A percentile compares a stretch with the other conserved stretches of the same genome.
Evolutionary conservation across 2,113 vertebrate species (phyloP).

Genomic region (Uropsilus gracilis): DNA sequence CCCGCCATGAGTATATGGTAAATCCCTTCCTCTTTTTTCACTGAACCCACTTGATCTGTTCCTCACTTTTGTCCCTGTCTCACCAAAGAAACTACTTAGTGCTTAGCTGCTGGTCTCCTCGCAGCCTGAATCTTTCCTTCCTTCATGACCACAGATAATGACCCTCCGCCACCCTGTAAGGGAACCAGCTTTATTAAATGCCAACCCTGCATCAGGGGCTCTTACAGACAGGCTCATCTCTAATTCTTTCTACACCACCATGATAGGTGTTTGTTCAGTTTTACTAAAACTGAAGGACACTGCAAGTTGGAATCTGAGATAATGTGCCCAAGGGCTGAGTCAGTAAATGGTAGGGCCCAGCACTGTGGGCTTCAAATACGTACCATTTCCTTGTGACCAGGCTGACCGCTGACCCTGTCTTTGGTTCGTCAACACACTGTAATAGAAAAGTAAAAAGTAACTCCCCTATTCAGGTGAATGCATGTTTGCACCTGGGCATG

Average conservation of each 20-base stretch:
- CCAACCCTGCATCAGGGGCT: not conserved
- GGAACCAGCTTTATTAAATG: not conserved
- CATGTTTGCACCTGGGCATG: not conserved
- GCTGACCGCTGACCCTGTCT: not conserved
- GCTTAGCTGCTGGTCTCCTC: not conserved
- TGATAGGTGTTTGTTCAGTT: not conserved
- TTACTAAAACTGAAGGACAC: not conserved
- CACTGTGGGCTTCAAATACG: not conserved
- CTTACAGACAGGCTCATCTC: not conserved
- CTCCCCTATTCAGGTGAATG: accelerated
- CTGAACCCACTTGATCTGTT: not conserved
- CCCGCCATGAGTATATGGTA: not conserved
- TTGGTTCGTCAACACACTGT: not conserved
- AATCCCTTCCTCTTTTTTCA: not conserved
- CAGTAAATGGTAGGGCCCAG: not conserved
- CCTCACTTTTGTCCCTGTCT: not conserved
- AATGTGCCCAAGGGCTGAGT: not conserved
- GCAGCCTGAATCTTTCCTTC: not conserved
- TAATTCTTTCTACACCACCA: not conserved
- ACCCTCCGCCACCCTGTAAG: not conserved
- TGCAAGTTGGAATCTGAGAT: slow-evolving; percentile 1
- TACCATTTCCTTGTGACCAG: not conserved
- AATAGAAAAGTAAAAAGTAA: not conserved
- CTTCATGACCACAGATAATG: not conserved
- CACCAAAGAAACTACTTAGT: not conserved